Conservation (phyloP, 2,797 vertebrate genomes). For the Odontamblyopus lacepedii region DNA sequence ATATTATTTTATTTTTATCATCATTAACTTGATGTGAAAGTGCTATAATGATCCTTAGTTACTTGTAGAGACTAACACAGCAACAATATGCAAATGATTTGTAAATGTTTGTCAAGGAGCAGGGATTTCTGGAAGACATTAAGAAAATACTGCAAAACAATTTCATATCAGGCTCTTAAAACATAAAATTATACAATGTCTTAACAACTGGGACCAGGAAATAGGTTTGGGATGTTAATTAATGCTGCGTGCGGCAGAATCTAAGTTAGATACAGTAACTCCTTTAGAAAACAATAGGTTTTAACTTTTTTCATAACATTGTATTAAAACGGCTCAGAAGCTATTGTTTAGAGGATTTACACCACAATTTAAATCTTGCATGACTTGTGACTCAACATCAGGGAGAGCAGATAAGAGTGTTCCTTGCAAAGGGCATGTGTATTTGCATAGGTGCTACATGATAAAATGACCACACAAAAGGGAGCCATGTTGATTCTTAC, state of each 20-base stretch:
- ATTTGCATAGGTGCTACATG: conserved; percentile 62
- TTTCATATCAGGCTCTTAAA: neutral
- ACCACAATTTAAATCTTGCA: conserved; percentile 22
- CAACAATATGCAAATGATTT: conserved; percentile 38
- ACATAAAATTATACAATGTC: neutral
- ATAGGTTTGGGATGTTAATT: neutral
- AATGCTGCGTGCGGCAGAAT: neutral
- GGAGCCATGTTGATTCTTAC: conserved; percentile 20
- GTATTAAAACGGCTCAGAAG: neutral
- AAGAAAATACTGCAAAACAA: neutral
- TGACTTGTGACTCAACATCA: conserved; percentile 21
- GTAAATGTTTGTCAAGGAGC: conserved; percentile 18
- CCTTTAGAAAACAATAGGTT: neutral
- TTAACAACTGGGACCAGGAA: conserved; percentile 1
- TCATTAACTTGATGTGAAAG: conserved; percentile 27
- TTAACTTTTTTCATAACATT: neutral
- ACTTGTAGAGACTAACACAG: conserved; percentile 35
- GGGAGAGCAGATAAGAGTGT: conserved; percentile 58
- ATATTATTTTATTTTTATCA: conserved; percentile 1
- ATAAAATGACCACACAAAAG: conserved; percentile 51
- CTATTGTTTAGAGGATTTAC: conserved; percentile 1
- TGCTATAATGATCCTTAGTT: conserved; percentile 7
- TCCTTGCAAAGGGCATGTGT: conserved; percentile 49
- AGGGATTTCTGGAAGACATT: neutral
- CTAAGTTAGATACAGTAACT: conserved; percentile 14